Base-by-base conservation (phyloP, 2,113 vertebrate genomes). In the Callipepla squamata region DNA sequence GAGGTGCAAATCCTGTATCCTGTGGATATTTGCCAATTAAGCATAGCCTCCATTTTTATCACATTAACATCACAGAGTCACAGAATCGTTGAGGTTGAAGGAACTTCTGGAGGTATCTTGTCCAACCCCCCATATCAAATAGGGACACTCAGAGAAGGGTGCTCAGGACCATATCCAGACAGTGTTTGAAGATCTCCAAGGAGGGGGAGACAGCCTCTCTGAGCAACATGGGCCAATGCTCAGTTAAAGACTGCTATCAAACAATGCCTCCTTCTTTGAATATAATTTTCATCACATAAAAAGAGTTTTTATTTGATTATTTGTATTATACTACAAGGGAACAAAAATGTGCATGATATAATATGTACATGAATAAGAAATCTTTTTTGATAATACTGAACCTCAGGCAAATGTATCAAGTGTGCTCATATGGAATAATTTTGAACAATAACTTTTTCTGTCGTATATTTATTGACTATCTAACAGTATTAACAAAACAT, bases 251-350 rank as follows among this genome's bases (percentile, higher is more conserved):
- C 40, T 30, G 81, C 90, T 84, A 22, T 80, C 77, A 87, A 93
- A 82, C 68, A 51, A 44, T 26, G 21, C 17, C 65, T 94, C 13
- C 67, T 69, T 90, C 70, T 90, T 53, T 77, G 62, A 90, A 78
- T 89, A 61, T 25, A 61, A 75, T 21, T 72, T 14, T 12, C 13
- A 67, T n/a, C 32, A 74, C 57, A 86, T 66, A 63, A 34, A 80
- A 96, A 89, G 57, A 91, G 25, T 76, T 96, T 85, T 72, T 58
- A 59, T 69, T 83, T 53, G 30, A 66, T 83, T 59, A 23, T 89
- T 85, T 62, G 4, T 42, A 67, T 66, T 87, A 23, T 53, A 68
- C 89, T 94, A 61, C 84, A 94, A 85, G 80, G 51, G 59, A 70
- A 67, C 53, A 70, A 30, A 59, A 94, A 87, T 92, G 44, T 85